Percentiles rank a stretch among this genome's conserved stretches.
phyloP scores from a whole-genome alignment of 2,888 invertebrate species.

The Limenitis camilla region DNA sequence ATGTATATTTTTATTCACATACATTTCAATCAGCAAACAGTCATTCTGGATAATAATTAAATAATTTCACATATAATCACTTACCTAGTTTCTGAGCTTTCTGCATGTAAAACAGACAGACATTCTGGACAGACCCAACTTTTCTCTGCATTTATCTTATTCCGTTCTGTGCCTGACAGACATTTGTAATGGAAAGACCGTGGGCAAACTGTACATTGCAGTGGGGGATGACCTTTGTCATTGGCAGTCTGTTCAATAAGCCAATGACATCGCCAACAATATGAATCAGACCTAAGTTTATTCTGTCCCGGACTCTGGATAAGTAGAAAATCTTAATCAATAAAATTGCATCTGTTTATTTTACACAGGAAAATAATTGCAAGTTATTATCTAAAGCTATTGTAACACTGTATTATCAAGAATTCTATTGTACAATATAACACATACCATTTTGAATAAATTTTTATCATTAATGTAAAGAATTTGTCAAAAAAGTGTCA shows the following conservation, averaged over 20 bases:
- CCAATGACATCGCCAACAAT: constrained; percentile 94
- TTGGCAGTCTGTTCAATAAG: constrained; percentile 70
- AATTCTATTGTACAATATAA: too few species aligned
- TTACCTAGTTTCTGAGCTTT: constrained; percentile 81
- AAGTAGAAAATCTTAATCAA: constrained; percentile 3
- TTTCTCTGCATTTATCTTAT: constrained; percentile 54
- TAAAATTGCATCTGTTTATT: too few species aligned
- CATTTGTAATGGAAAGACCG: constrained; percentile 90
- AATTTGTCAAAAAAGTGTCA: too few species aligned
- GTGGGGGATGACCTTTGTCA: constrained; percentile 50
- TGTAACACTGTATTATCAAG: too few species aligned
- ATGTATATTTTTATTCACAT: too few species aligned
- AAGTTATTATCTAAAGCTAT: too few species aligned
- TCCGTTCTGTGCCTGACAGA: constrained; percentile 65
- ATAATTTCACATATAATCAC: neutral
- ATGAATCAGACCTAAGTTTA: constrained; percentile 77
- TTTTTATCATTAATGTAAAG: too few species aligned
- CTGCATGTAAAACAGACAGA: constrained; percentile 79
- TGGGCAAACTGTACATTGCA: constrained; percentile 87
- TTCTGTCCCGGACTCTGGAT: constrained; percentile 30
- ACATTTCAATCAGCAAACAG: neutral
- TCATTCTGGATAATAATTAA: neutral
- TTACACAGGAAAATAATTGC: too few species aligned
- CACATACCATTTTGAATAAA: too few species aligned
- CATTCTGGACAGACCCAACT: constrained; percentile 94